phyloP scores from a whole-genome alignment of 2,888 invertebrate genomes.

The Uropetala carovei region DNA sequence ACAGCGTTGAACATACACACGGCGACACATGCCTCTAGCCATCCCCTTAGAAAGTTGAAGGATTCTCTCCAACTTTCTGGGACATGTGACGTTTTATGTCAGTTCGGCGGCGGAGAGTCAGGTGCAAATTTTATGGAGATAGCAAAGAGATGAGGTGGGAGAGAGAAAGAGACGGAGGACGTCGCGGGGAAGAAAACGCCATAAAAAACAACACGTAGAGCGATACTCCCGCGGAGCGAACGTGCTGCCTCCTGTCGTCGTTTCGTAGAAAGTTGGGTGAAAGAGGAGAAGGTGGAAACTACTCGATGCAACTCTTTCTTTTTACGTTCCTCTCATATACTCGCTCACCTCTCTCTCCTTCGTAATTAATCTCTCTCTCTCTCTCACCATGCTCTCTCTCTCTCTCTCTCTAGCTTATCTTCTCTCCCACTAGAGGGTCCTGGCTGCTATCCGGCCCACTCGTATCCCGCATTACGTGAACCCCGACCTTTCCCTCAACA shows the following conservation, averaged over 20 bases:
- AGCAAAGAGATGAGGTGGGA: background rate
- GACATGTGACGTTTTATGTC: background rate
- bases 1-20: background rate
- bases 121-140: background rate
- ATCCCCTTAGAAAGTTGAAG: background rate
- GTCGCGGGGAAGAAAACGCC: background rate
- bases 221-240: background rate
- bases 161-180: background rate
- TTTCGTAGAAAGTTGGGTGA: background rate
- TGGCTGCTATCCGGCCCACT: too few relatives aligned
- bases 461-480: background rate
- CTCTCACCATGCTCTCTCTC: too few relatives aligned
- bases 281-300: background rate
- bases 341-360: background rate
- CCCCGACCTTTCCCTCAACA: constrained; percentile 17
- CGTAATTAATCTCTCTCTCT: background rate
- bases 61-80: background rate
- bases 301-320: background rate
- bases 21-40: background rate
- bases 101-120: background rate
- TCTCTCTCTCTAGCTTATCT: too few relatives aligned
- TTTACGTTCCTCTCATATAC: background rate
- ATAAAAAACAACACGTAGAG: background rate
- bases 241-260: background rate
- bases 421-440: too few relatives aligned